These are phyloP conservation scores for Drosophila setosimentum DNA, from an alignment of 2,888 invertebrate genomes.

Conservation along the genomic window DNA sequence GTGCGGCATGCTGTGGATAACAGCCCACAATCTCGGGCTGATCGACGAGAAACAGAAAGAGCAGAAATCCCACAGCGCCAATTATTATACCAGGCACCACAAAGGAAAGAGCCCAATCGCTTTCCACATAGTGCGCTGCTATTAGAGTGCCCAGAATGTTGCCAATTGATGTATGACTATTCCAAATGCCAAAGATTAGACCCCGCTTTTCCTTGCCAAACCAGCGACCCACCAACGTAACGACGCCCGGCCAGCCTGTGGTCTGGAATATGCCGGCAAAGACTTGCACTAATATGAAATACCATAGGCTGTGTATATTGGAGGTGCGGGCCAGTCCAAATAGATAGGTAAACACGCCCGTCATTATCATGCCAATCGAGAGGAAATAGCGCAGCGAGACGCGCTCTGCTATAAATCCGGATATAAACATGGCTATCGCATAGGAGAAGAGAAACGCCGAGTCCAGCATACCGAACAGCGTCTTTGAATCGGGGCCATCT, in stretches of 20 bases:
- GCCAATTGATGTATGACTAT: slow-evolving; percentile 97
- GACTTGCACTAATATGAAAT: slow-evolving; percentile 94
- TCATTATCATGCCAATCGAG: slow-evolving; percentile 94
- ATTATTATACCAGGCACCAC: slow-evolving; percentile 95
- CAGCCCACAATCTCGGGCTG: slow-evolving; percentile 91
- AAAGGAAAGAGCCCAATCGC: slow-evolving; percentile 96
- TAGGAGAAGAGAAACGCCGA: slow-evolving; percentile 96
- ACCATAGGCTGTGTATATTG: slow-evolving; percentile 92
- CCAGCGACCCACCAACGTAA: slow-evolving; percentile 97
- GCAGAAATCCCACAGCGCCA: slow-evolving; percentile 88
- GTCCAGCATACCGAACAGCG: slow-evolving; percentile 94
- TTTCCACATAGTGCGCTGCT: slow-evolving; percentile 93
- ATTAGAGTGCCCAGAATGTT: slow-evolving; percentile 96
- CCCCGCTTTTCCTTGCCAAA: slow-evolving; percentile 96
- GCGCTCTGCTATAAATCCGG: slow-evolving; percentile 96
- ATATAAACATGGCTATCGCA: slow-evolving; percentile 95
- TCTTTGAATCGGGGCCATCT: slow-evolving; percentile 90
- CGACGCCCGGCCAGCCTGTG: slow-evolving; percentile 98
- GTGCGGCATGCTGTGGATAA: slow-evolving; percentile 52
- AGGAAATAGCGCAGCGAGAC: slow-evolving; percentile 96
- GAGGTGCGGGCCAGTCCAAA: slow-evolving; percentile 95
- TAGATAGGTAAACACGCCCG: slow-evolving; percentile 93
- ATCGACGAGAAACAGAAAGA: slow-evolving; percentile 94
- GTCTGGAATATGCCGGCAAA: slow-evolving; percentile 95
- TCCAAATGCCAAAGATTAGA: slow-evolving; percentile 98